phyloP scores from a whole-genome alignment of 2,113 vertebrate genomes.

The Clarias macrocephalus region DNA sequence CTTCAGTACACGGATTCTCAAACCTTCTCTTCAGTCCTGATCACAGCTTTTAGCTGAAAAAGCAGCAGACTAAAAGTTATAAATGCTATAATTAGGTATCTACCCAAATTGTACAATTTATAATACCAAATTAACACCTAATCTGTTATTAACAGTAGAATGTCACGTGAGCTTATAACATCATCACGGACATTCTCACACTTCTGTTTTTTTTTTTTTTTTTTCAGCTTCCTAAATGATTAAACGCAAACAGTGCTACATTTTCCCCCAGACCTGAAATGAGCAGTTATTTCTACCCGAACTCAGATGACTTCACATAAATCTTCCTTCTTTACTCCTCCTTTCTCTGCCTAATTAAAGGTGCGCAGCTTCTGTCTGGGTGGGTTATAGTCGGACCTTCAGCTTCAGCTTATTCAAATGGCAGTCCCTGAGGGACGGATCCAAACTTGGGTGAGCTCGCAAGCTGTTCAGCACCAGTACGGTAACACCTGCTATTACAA shows the following conservation, averaged over 20 bases:
- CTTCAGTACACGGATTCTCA: neutral
- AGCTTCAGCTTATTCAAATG: slow-evolving; percentile 53
- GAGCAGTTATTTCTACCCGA: slow-evolving; percentile 40
- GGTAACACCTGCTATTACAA: slow-evolving; percentile 62
- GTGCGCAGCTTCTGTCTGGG: slow-evolving; percentile 49
- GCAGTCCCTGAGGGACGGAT: slow-evolving; percentile 51
- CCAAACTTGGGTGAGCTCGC: slow-evolving; percentile 59
- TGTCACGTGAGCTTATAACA: neutral
- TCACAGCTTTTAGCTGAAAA: neutral
- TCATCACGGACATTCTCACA: neutral
- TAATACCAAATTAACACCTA: neutral
- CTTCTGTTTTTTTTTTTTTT: neutral
- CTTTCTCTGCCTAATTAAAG: slow-evolving; percentile 55
- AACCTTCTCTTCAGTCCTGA: neutral
- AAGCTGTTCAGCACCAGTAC: slow-evolving; percentile 62
- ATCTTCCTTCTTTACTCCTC: slow-evolving; percentile 42
- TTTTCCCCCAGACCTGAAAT: slow-evolving; percentile 20
- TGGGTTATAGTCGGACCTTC: slow-evolving; percentile 53
- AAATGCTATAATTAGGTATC: neutral
- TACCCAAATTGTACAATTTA: neutral
- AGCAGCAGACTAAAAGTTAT: too few species aligned
- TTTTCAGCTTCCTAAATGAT: neutral
- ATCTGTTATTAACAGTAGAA: neutral
- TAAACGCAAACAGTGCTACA: neutral
- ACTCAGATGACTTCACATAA: slow-evolving; percentile 37